These are phyloP conservation scores for Dendroctonus ponderosae DNA, from an alignment of 1,140 invertebrate genomes.

Conservation along the genomic window DNA sequence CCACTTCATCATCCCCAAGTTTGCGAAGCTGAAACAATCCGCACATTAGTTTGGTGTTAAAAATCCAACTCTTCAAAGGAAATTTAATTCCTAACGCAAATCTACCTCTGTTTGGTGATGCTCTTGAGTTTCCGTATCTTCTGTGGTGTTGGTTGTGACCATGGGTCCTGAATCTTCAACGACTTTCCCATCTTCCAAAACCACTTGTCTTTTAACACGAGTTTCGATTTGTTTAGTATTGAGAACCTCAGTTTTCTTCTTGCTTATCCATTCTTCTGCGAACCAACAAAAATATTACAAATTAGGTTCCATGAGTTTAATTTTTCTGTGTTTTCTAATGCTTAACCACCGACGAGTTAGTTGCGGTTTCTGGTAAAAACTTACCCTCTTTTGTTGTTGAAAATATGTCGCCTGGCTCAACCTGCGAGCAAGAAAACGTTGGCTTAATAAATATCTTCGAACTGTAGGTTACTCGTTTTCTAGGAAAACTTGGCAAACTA, in stretches of 20 bases:
- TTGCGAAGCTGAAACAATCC: constrained; percentile 44
- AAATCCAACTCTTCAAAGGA: neutral
- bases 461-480: constrained; percentile 44
- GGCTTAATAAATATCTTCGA: constrained; percentile 48
- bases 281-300: constrained; percentile 36
- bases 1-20: constrained; percentile 49
- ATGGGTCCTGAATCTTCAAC: constrained; percentile 84
- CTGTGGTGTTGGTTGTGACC: constrained; percentile 83
- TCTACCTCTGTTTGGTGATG: constrained; percentile 79
- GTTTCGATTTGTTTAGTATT: constrained; percentile 88
- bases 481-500: constrained; percentile 33
- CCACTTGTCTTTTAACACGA: constrained; percentile 81
- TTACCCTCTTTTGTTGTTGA: constrained; percentile 52
- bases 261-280: constrained; percentile 88
- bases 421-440: constrained; percentile 45
- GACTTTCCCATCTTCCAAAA: constrained; percentile 85
- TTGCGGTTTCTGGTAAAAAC: constrained; percentile 6
- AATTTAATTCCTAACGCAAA: too few relatives aligned
- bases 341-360: neutral
- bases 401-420: constrained; percentile 47
- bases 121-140: constrained; percentile 85
- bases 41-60: neutral
- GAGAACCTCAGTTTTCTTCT: constrained; percentile 82
- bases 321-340: neutral
- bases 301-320: constrained; percentile 7